A percentile compares a stretch with the other conserved stretches of the same genome.
Evolutionary conservation across 2,888 invertebrate genomes (phyloP).

Genomic region (Theretra japonica): DNA sequence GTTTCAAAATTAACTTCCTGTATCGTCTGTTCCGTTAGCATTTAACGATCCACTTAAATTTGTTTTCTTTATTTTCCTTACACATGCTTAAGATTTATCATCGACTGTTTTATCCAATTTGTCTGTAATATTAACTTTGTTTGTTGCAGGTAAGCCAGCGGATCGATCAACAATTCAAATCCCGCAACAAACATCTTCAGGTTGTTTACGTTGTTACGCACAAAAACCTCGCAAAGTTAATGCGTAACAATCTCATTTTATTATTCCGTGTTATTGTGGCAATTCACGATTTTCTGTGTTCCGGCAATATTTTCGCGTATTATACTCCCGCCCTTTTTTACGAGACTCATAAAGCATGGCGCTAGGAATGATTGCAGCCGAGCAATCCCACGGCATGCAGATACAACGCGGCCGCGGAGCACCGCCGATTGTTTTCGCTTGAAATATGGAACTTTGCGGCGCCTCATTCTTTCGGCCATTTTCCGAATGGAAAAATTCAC

Average conservation of each 20-base stretch:
- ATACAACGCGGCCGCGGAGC: constrained; percentile 44
- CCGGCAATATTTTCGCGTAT: constrained; percentile 56
- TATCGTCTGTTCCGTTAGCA: not conserved
- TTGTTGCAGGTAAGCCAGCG: constrained; percentile 45
- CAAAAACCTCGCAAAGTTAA: constrained; percentile 21
- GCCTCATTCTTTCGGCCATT: constrained; percentile 75
- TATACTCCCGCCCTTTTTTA: constrained; percentile 62
- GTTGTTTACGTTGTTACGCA: not conserved
- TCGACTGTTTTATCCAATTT: constrained; percentile 34
- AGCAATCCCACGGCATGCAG: constrained; percentile 39
- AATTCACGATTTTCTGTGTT: constrained; percentile 62
- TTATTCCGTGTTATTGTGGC: constrained; percentile 61
- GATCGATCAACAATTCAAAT: constrained; percentile 26
- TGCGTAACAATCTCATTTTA: constrained; percentile 52
- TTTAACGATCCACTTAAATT: not conserved
- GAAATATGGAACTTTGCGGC: constrained; percentile 70
- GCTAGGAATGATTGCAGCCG: constrained; percentile 55
- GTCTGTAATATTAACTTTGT: constrained; percentile 34
- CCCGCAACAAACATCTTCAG: constrained; percentile 14
- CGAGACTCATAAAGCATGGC: constrained; percentile 71
- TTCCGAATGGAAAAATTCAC: constrained; percentile 79
- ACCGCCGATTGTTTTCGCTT: constrained; percentile 55
- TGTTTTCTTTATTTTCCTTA: not conserved
- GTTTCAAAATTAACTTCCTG: not conserved
- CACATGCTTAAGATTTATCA: not conserved